Evolutionary conservation across 2,113 vertebrate species (phyloP).

Genomic region (Vulpes ferrilata): DNA sequence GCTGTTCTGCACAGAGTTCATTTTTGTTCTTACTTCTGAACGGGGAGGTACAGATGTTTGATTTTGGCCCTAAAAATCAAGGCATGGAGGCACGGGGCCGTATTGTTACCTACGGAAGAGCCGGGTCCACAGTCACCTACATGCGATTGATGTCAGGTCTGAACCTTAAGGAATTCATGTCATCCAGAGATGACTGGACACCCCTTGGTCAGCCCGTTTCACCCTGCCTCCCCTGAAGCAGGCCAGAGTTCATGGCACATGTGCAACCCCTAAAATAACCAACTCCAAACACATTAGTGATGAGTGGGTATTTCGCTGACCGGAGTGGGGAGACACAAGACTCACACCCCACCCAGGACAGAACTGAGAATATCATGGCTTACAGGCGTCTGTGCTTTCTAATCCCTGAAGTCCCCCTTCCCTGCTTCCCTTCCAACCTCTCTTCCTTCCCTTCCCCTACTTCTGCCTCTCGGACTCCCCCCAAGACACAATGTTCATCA

Average conservation of each 20-base stretch:
- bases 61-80: background rate
- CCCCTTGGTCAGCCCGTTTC: background rate
- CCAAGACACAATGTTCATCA: background rate
- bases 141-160: background rate
- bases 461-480: background rate
- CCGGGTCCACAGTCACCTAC: too few relatives aligned
- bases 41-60: background rate
- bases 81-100: background rate
- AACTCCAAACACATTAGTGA: background rate
- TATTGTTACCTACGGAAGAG: background rate
- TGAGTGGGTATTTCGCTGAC: background rate
- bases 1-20: background rate
- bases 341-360: background rate
- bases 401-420: background rate
- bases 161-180: background rate
- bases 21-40: background rate
- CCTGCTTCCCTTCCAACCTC: background rate
- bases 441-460: background rate
- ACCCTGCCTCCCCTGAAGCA: background rate
- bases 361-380: background rate
- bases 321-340: background rate
- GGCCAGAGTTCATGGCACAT: background rate
- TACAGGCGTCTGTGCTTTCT: fast-evolving
- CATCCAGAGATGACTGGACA: background rate
- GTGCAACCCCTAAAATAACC: background rate